phyloP scores from a whole-genome alignment of 2,797 vertebrate genomes.

The Sebastes kiyomatsui region DNA sequence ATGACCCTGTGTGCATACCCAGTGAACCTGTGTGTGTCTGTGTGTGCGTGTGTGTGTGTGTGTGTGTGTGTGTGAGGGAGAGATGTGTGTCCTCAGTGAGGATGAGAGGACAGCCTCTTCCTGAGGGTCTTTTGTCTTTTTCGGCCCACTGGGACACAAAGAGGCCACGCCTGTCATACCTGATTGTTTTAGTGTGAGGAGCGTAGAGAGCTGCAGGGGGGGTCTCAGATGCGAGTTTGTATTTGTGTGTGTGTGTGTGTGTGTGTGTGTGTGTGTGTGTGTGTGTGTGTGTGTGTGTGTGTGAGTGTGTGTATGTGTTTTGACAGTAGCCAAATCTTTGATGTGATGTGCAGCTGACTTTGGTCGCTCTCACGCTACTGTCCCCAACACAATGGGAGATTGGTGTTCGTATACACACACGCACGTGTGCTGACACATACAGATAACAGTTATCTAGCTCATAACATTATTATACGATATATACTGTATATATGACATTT shows the following conservation, averaged over 20 bases:
- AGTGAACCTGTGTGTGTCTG: not conserved
- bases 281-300: conserved; percentile 35
- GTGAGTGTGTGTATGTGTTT: conserved; percentile 21
- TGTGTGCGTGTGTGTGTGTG: not conserved
- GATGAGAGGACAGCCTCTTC: conserved; percentile 55
- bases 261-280: conserved; percentile 43
- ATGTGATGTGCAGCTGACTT: conserved; percentile 67
- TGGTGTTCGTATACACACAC: conserved; percentile 45
- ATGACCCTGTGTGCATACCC: not conserved
- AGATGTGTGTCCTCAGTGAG: conserved; percentile 28
- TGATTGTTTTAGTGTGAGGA: conserved; percentile 62
- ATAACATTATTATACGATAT: not conserved
- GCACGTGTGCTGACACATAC: not conserved
- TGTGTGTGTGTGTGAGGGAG: not conserved
- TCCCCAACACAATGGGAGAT: conserved; percentile 64
- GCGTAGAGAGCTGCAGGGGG: conserved; percentile 4
- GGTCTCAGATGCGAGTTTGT: conserved; percentile 19
- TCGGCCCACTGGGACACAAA: conserved; percentile 42
- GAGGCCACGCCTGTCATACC: conserved; percentile 58
- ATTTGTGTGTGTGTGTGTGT: conserved; percentile 37
- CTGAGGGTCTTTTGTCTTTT: conserved; percentile 67
- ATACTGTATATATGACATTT: not conserved
- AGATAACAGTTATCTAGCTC: not conserved
- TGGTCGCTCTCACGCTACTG: conserved; percentile 64
- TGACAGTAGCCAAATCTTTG: conserved; percentile 65